Percentiles rank a stretch among this genome's conserved stretches.
phyloP scores from a whole-genome alignment of 2,888 invertebrate genomes.

The Crematogaster levior region DNA sequence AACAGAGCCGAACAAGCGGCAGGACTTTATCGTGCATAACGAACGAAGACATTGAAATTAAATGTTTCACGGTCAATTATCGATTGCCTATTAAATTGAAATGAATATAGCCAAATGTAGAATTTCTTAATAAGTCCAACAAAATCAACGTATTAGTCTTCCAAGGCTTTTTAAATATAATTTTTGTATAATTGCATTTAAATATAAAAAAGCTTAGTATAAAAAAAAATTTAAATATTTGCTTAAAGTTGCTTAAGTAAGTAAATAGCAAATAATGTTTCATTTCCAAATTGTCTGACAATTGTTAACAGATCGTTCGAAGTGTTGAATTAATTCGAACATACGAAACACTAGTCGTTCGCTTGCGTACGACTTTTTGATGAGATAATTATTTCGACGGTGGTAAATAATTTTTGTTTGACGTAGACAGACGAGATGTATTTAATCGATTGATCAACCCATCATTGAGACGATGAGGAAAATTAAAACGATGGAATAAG shows the following conservation, averaged over 20 bases:
- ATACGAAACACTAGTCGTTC: neutral
- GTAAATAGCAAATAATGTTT: neutral
- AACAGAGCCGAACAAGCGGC: slow-evolving; percentile 21
- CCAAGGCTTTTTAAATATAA: neutral
- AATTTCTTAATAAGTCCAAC: slow-evolving; percentile 6
- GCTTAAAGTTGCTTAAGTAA: neutral
- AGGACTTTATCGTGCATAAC: slow-evolving; percentile 43
- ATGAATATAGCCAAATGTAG: slow-evolving; percentile 9
- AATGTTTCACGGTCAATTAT: slow-evolving; percentile 44
- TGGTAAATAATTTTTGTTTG: neutral
- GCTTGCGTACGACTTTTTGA: neutral
- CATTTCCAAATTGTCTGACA: neutral
- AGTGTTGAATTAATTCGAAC: neutral
- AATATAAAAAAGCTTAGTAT: neutral
- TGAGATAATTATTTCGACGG: slow-evolving; percentile 28
- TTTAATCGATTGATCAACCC: slow-evolving; percentile 11
- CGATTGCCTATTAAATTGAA: slow-evolving; percentile 38
- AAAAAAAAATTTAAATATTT: neutral
- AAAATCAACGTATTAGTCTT: neutral
- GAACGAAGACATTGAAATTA: slow-evolving; percentile 43
- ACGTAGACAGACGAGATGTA: neutral
- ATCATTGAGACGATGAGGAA: neutral
- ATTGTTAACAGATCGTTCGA: neutral
- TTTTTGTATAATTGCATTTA: neutral
- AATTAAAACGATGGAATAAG: no score